These are phyloP conservation scores for Hydrozoanthus tunicans DNA, from an alignment of 64 coral and sea anemone species.

Conservation along the genomic window DNA sequence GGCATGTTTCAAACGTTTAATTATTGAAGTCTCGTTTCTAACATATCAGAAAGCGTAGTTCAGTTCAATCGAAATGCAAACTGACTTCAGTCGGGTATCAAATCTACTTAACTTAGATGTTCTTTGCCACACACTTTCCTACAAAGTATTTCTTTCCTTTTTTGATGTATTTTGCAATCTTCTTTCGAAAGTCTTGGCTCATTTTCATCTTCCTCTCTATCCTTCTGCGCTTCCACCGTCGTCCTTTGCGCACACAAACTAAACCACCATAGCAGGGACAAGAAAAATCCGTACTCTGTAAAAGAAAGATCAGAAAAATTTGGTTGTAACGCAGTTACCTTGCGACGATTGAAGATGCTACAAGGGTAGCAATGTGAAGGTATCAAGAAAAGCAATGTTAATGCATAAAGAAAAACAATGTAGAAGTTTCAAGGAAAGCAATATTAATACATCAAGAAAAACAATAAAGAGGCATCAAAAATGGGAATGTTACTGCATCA, in stretches of 20 bases:
- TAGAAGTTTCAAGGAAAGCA: no score
- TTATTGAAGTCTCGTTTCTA: no score
- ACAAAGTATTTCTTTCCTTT: slow-evolving; percentile 52
- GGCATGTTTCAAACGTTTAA: no score
- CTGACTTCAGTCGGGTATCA: neutral
- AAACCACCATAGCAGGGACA: slow-evolving; percentile 50
- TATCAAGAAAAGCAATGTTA: no score
- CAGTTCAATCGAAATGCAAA: neutral
- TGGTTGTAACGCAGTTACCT: neutral
- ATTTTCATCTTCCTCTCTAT: slow-evolving; percentile 54
- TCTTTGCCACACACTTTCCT: slow-evolving; percentile 44
- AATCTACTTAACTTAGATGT: neutral
- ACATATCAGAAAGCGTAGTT: neutral
- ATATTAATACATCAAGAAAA: no score
- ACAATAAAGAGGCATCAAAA: no score
- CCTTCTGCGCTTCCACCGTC: slow-evolving; percentile 43
- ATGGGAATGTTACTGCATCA: no score
- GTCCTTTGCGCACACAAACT: slow-evolving; percentile 51
- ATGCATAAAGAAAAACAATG: no score
- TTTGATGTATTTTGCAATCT: slow-evolving; percentile 4
- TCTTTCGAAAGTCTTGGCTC: slow-evolving; percentile 1
- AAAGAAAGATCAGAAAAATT: neutral
- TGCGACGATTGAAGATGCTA: no score
- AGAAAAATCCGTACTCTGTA: slow-evolving; percentile 10
- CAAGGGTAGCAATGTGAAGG: no score